Base-by-base conservation (phyloP, 2,888 invertebrate genomes). In the Zootermopsis nevadensis region DNA sequence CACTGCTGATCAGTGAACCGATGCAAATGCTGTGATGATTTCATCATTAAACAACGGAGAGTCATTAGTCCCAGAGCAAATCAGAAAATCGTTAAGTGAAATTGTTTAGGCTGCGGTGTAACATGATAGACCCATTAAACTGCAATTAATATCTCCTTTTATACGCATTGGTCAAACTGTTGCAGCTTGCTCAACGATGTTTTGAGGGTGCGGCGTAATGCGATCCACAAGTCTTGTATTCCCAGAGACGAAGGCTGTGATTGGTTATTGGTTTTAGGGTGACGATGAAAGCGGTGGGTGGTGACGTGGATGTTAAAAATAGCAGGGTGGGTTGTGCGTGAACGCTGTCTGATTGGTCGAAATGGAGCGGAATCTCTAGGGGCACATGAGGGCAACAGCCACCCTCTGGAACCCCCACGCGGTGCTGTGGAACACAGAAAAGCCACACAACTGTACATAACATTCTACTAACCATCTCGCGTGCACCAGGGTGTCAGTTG, bases 231-330 rank as follows among this genome's bases (percentile, higher is more conserved):
- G 2, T 60, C 60, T 2, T 60, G 60, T 27, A 27, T 15, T n/a
- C n/a, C n/a, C 60, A 48, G 42, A 27, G 35, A 48, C 27, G 76
- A 76, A 27, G 42, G 55, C 53, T 55, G 77, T 77, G 77, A 77
- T 77, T 77, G 77, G 77, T 77, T 77, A 77, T 77, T 55, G 77
- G 77, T 48, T 55, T 55, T 24, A 33, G 77, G 53, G 77, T 77
- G 77, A 31, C 53, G 31, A 69, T 69, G 69, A 30, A 22, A 69
- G 24, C 22, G n/a, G 48, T 77, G 77, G 77, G 77, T 77, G 76
- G 76, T 42, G 76, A 76, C 76, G 42, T 38, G 77, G 33, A 77
- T n/a, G 77, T 77, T 77, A 77, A 77, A 77, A 77, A 77, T 77
- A 77, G 55, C 27, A 48, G 77, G 77, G 77, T 53, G 53, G 31